phyloP scores from a whole-genome alignment of 1,140 invertebrate species.

The Aporrectodea caliginosa region DNA sequence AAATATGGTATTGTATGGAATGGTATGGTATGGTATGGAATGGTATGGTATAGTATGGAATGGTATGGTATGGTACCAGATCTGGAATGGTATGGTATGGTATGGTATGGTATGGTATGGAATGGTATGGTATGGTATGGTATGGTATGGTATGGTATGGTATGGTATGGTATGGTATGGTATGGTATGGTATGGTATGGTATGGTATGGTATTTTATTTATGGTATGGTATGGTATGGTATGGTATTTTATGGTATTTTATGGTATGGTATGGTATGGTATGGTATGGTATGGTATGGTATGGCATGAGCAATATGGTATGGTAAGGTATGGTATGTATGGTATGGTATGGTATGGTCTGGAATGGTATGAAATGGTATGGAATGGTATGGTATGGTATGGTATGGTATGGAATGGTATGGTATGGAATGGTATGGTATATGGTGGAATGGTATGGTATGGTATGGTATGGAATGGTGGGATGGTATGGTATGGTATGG shows the following conservation, averaged over 20 bases:
- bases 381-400: constrained; percentile 30
- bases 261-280: constrained; percentile 36
- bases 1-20: constrained; percentile 36
- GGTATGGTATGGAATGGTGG: constrained; percentile 28
- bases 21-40: constrained; percentile 36
- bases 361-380: constrained; percentile 28
- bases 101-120: constrained; percentile 38
- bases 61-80: constrained; percentile 34
- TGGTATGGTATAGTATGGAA: constrained; percentile 34
- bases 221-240: constrained; percentile 23
- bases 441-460: constrained; percentile 23
- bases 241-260: too few species aligned
- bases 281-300: constrained; percentile 32
- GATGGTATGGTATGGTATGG: constrained; percentile 28
- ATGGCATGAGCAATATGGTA: constrained; percentile 20
- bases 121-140: constrained; percentile 35
- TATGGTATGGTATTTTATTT: constrained; percentile 32
- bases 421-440: constrained; percentile 26
- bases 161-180: constrained; percentile 33
- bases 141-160: constrained; percentile 37
- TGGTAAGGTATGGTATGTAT: constrained; percentile 27
- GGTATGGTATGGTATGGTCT: constrained; percentile 29
- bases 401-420: constrained; percentile 23
- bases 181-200: constrained; percentile 37
- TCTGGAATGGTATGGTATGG: constrained; percentile 33